phyloP scores from a whole-genome alignment of 2,113 vertebrate species.

The Labeo rohita region DNA sequence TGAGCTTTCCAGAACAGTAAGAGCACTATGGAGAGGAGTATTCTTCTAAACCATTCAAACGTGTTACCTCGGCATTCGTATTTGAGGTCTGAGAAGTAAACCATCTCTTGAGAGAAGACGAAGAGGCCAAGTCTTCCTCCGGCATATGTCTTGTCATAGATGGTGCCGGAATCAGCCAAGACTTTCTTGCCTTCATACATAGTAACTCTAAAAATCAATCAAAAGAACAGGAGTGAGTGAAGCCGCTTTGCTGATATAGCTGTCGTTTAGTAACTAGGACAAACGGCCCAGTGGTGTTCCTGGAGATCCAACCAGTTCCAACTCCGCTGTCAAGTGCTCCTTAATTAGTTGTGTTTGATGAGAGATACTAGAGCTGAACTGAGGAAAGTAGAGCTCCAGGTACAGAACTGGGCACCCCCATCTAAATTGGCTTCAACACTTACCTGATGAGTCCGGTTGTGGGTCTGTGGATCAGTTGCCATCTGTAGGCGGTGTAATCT shows the following conservation, averaged over 20 bases:
- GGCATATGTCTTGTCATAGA: slow-evolving; percentile 95
- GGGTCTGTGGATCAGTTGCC: slow-evolving; percentile 95
- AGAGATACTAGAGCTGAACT: neutral
- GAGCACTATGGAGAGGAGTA: neutral
- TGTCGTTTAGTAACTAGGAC: neutral
- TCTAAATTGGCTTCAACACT: slow-evolving; percentile 40
- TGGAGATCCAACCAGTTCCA: neutral
- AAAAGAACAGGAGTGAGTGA: slow-evolving; percentile 40
- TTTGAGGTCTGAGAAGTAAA: slow-evolving; percentile 99
- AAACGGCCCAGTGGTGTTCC: neutral
- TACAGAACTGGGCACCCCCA: neutral
- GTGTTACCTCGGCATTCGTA: slow-evolving; percentile 95
- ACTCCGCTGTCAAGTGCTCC: neutral
- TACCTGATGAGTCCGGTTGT: slow-evolving; percentile 96
- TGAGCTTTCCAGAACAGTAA: slow-evolving; percentile 4
- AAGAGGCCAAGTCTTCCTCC: slow-evolving; percentile 95
- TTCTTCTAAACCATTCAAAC: neutral
- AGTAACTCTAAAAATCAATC: slow-evolving; percentile 81
- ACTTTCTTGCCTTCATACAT: slow-evolving; percentile 99
- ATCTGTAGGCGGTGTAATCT: slow-evolving; percentile 98
- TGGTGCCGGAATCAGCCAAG: slow-evolving; percentile 96
- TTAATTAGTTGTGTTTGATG: neutral
- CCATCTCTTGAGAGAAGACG: slow-evolving; percentile 99
- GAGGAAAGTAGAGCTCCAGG: neutral
- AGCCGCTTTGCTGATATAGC: neutral